Evolutionary conservation across 2,888 invertebrate species (phyloP), one percentile per base, ranked within the genome.

Genomic region (Drosophila koepferae): DNA sequence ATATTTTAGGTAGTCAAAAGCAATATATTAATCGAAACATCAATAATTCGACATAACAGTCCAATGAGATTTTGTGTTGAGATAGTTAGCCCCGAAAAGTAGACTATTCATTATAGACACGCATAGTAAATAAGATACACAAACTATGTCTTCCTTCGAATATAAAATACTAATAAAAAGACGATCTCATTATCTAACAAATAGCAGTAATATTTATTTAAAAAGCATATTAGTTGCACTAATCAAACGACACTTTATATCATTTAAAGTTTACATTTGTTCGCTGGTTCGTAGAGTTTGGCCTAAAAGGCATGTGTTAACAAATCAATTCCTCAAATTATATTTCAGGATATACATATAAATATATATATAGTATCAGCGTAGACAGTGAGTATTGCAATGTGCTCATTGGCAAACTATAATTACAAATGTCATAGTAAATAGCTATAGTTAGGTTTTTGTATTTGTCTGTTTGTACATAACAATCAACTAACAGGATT

Each of bases 311-410:
- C 53, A 18, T 44, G 16, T 31, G 43, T 41, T 51, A 51, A 77
- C 82, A 87, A 87, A 85, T 89, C 90, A 84, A 84, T 84, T 84
- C 90, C 84, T 89, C 86, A 84, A 84, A 89, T 84, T 74, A 84
- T 79, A 84, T 84, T 78, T 84, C 69, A 87, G 80, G 62, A 73
- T 70, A 76, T 69, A 73, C 59, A 28, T 79, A 77, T 34, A 58
- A 18, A 58, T 58, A 56, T 56, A 56, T 56, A 55, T 56, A 40
- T 40, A 77, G 68, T 69, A 59, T 66, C 44, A 69, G 72, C 84
- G 65, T 85, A 85, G 72, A 84, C 67, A 85, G 86, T 84, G 84
- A 84, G 90, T 89, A 84, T 84, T 84, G 59, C 59, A 69, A 28
- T 28, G 46, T 23, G 60, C 46, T 68, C 56, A 55, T 48, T 63